These are phyloP conservation scores for Asarcornis scutulata DNA, from an alignment of 2,113 vertebrate species.

Conservation along the genomic window DNA sequence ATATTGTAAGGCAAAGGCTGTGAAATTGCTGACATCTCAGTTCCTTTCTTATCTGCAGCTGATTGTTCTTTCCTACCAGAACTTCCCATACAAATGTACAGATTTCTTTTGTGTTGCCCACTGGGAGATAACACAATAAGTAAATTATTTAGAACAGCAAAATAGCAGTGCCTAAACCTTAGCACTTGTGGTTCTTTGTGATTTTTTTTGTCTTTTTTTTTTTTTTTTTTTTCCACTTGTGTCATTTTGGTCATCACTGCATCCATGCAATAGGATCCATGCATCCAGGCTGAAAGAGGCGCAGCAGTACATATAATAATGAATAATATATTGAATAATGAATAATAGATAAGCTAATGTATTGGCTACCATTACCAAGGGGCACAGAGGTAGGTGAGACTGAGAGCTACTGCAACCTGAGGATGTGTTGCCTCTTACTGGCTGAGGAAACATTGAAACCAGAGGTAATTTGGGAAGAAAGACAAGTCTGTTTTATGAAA, in stretches of 20 bases:
- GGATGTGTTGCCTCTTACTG: background rate
- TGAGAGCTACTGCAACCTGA: background rate
- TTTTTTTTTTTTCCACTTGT: background rate
- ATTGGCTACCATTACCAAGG: background rate
- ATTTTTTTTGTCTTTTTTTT: background rate
- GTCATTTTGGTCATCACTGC: background rate
- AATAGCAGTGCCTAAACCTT: background rate
- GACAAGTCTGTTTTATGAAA: background rate
- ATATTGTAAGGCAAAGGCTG: conserved; percentile 27
- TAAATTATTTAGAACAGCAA: background rate
- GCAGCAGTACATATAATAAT: background rate
- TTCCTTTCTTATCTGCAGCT: conserved; percentile 35
- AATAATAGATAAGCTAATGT: background rate
- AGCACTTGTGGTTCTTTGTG: background rate
- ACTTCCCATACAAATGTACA: background rate
- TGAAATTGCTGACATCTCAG: conserved; percentile 30
- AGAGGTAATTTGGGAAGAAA: background rate
- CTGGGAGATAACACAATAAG: background rate
- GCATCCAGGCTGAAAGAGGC: background rate
- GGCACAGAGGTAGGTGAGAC: background rate
- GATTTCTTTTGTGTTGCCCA: background rate
- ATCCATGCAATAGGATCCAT: background rate
- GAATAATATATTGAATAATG: background rate
- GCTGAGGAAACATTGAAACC: background rate
- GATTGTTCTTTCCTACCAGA: conserved; percentile 39